phyloP scores from a whole-genome alignment of 2,888 invertebrate genomes.

The Fragum sueziense region DNA sequence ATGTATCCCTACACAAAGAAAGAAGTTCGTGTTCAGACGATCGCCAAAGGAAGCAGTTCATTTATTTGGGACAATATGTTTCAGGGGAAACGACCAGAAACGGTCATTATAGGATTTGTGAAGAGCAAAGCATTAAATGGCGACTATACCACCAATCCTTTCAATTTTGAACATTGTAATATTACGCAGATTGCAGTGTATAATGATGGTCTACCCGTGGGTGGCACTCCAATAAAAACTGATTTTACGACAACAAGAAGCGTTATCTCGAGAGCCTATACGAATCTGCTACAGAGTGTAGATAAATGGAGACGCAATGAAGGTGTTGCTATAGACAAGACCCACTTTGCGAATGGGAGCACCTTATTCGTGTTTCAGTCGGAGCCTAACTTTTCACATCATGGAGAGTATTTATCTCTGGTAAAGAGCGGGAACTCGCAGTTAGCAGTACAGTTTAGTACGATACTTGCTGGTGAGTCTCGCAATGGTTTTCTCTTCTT shows the following conservation, averaged over 20 bases:
- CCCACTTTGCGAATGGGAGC: constrained; percentile 13
- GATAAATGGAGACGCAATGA: constrained; percentile 45
- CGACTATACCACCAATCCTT: constrained; percentile 49
- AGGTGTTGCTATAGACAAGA: constrained; percentile 27
- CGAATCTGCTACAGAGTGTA: constrained; percentile 34
- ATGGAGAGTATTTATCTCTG: constrained; percentile 34
- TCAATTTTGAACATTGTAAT: constrained; percentile 50
- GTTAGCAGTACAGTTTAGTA: constrained; percentile 9
- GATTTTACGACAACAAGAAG: constrained; percentile 20
- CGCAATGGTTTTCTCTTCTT: neutral
- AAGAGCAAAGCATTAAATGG: constrained; percentile 43
- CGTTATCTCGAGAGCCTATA: constrained; percentile 26
- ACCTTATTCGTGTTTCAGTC: constrained; percentile 35
- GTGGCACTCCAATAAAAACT: constrained; percentile 46
- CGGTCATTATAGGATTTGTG: constrained; percentile 38
- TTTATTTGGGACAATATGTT: constrained; percentile 53
- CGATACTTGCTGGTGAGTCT: neutral
- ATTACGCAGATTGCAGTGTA: constrained; percentile 47
- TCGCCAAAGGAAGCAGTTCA: constrained; percentile 37
- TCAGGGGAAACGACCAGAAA: constrained; percentile 39
- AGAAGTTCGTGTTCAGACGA: constrained; percentile 24
- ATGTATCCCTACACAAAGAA: constrained; percentile 20
- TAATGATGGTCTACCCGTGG: constrained; percentile 44
- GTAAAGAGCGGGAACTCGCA: constrained; percentile 13
- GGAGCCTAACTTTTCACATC: constrained; percentile 39